Base-by-base conservation (phyloP, 2,113 vertebrate genomes). In the Falcunculus frontatus region DNA sequence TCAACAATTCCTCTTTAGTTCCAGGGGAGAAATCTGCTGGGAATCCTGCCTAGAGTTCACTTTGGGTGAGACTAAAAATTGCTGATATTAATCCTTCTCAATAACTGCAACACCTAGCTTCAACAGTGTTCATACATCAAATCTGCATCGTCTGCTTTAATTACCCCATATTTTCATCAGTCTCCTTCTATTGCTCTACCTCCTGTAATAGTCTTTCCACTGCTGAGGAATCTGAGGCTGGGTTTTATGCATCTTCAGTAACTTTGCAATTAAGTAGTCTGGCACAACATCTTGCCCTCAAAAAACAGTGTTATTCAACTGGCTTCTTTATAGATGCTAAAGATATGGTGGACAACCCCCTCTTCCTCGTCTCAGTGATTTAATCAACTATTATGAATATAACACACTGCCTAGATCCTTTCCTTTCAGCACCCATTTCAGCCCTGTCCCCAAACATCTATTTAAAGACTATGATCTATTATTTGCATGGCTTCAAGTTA, bases 381-480 rank as follows among this genome's bases (percentile, higher is more conserved):
- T 52, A 19, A 46, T 90, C 44, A 91, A 75, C 13, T 53, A 39
- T 15, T 56, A 55, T 4, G 3, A 88, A 60, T 47, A 21, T 10
- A 85, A 87, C 22, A 53, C 29, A 64, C 26, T 79, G 26, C 26
- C 29, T 42, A 32, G 17, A 57, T 87, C 25, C 49, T 56, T 62
- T 76, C 35, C 46, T 75, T 76, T 63, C 53, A 88, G 26, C 46
- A 42, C 21, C 73, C 16, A 69, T 78, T 87, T 88, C 60, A 77
- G n/a, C 16, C 20, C 32, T n/a, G 9, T 47, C 37, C 32, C n/a
- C 49, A 93, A 94, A n/a, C 65, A 90, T 35, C 47, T 94, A 30
- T 89, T 89, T 91, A 84, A 95, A 91, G 86, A 68, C 68, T 64
- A 33, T 73, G 33, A 89, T 76, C 84, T 84, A 70, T 70, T 88